A percentile compares a stretch with the other conserved stretches of the same genome.
phyloP scores from a whole-genome alignment of 53 echinoderm and acorn worm species.

The Stichopus horrens region DNA sequence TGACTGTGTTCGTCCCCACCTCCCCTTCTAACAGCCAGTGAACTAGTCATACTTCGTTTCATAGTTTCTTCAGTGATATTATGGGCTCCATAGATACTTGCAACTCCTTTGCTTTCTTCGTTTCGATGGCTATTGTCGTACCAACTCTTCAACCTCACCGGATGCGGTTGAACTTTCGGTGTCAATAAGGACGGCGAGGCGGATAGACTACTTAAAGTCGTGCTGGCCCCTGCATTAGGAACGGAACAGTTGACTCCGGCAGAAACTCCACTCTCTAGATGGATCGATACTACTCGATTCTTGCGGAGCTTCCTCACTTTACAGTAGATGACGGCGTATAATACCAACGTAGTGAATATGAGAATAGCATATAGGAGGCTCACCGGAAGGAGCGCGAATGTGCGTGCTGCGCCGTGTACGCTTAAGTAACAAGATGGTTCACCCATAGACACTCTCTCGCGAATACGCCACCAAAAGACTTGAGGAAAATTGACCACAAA shows the following conservation, averaged over 20 bases:
- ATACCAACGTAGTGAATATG: not conserved
- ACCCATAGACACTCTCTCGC: not conserved
- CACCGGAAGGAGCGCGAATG: not conserved
- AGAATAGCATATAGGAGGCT: not conserved
- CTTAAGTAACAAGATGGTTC: not conserved
- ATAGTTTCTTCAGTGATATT: not conserved
- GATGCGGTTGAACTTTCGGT: no score
- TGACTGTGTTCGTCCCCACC: not conserved
- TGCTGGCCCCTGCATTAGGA: no score
- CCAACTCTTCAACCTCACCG: no score
- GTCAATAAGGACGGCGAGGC: no score
- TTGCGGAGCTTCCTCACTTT: not conserved
- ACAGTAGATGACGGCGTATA: not conserved
- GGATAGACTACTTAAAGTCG: no score
- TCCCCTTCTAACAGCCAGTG: no score
- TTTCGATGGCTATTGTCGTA: no score
- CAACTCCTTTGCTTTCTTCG: not conserved
- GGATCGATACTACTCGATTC: not conserved
- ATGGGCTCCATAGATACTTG: not conserved
- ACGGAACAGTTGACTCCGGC: no score
- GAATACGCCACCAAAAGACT: slow-evolving; percentile 4
- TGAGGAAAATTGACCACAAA: slow-evolving; percentile 14
- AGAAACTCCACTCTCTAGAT: not conserved
- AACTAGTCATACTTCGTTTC: not conserved
- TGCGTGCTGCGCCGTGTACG: not conserved